Base-by-base conservation (phyloP, 2,797 vertebrate species). In the Orientallactaga sibirica region DNA sequence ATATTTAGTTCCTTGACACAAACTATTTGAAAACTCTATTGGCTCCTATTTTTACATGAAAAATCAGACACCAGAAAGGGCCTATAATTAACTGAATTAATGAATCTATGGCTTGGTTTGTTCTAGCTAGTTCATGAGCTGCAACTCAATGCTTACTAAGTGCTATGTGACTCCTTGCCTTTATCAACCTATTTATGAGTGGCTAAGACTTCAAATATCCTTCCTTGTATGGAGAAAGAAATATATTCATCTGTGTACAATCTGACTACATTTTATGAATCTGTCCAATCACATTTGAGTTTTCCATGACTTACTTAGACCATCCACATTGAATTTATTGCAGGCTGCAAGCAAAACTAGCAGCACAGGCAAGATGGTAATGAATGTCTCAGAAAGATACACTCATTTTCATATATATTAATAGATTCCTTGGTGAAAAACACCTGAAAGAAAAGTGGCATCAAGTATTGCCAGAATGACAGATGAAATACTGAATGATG, bases 401-500 rank as follows among this genome's bases (percentile, higher is more conserved):
- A 90, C 92, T 82, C 81, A 96, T 84, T 97, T 94, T 97, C 75
- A 90, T 97, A 92, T 76, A 80, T 97, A 97, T 98, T 97, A 98
- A 96, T 97, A 98, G 95, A 93, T 95, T 97, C 96, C 80, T 94
- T 71, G 75, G 41, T 62, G 92, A 20, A 93, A 43, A 71, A 97
- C 33, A 86, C 90, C 92, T 95, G 90, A 95, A 97, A 95, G 97
- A 98, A 98, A 97, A 91, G 91, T 95, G 92, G 82, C 88, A 88
- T 96, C 88, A 97, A 93, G 97, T 97, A 98, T 95, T 96, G 91
- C 93, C 96, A 95, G 89, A 96, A 96, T 86, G 92, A 97, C 94
- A 98, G 96, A 97, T 96, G 92, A 97, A 95, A 96, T 93, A 58
- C 83, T 88, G 11, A 95, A 96, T 98, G 97, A 97, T 98, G 96